Evolutionary conservation across 1,140 invertebrate species (phyloP), one percentile per base, ranked within the genome.

Genomic region (Asobara japonica): DNA sequence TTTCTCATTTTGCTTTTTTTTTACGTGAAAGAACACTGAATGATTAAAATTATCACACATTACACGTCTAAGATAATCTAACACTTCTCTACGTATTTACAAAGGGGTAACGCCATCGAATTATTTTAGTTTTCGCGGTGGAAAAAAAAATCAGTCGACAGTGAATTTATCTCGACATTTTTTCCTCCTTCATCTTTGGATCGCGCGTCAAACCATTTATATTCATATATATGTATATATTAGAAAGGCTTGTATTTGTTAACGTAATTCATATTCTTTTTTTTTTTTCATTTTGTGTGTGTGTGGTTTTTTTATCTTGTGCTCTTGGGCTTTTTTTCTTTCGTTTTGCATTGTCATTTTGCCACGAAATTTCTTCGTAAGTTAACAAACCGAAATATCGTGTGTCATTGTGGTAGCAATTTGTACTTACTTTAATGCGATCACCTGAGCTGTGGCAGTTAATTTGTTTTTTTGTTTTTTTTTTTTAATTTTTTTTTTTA

Each of bases 361-460:
- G 51, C 51, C 51, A 56, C 22, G n/a, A 18, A 56, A 56, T 56
- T 56, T 56, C 11, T 56, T 56, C 51, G 51, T 70, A 31, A 68
- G 16, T 68, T 48, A 69, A 72, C 65, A 65, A 61, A 78, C 36
- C 69, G 74, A 79, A 78, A 76, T 77, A 74, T 60, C 20, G 22
- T 48, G 51, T 13, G 22, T 33, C 45, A 68, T 45, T 56, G 56
- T 48, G 33, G 29, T 33, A 45, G 64, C 60, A 79, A 76, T 84
- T 86, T 85, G 84, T 86, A 86, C 83, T 86, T 81, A 82, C 82
- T 82, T 77, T 56, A 78, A 77, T 81, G 74, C 77, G 74, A 67
- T 64, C 31, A 80, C 77, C 77, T 78, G 81, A 85, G 79, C 76
- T 81, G 79, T 81, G 80, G 79, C 79, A 83, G 76, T 84, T n/a